Percentiles rank a stretch among this genome's conserved stretches.
phyloP scores from a whole-genome alignment of 64 coral and sea anemone species.

The Actinia tenebrosa region DNA sequence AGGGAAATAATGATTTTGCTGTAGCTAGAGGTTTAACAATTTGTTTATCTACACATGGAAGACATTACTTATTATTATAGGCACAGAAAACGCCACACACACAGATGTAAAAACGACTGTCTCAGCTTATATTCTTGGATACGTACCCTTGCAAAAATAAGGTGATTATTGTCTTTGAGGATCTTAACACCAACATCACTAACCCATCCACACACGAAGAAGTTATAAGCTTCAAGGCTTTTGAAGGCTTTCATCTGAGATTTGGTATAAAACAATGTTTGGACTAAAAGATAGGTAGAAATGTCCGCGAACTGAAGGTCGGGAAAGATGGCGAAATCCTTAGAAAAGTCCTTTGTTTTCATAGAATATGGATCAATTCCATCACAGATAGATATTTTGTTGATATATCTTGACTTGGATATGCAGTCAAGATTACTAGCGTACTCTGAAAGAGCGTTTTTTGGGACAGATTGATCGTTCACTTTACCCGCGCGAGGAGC shows the following conservation, averaged over 20 bases:
- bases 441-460: too few species aligned
- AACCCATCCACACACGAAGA: slow-evolving; percentile 15
- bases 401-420: too few species aligned
- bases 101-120: too few species aligned
- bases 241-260: slow-evolving; percentile 23
- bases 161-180: neutral
- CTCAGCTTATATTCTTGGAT: too few species aligned
- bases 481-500: too few species aligned
- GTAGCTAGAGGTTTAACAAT: too few species aligned
- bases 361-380: slow-evolving; percentile 51
- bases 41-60: too few species aligned
- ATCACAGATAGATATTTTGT: neutral
- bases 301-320: neutral
- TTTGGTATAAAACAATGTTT: slow-evolving; percentile 8
- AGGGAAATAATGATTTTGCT: too few species aligned
- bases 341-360: slow-evolving; percentile 10
- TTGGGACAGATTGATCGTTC: too few species aligned
- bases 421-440: too few species aligned
- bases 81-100: too few species aligned
- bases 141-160: neutral
- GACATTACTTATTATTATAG: too few species aligned
- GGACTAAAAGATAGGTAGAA: neutral
- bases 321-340: neutral
- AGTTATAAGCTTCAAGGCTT: slow-evolving; percentile 13
- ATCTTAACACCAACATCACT: neutral